Percentiles rank a stretch among this genome's conserved stretches.
Evolutionary conservation across 2,888 invertebrate genomes (phyloP).

Genomic region (Masnerella sp.): DNA sequence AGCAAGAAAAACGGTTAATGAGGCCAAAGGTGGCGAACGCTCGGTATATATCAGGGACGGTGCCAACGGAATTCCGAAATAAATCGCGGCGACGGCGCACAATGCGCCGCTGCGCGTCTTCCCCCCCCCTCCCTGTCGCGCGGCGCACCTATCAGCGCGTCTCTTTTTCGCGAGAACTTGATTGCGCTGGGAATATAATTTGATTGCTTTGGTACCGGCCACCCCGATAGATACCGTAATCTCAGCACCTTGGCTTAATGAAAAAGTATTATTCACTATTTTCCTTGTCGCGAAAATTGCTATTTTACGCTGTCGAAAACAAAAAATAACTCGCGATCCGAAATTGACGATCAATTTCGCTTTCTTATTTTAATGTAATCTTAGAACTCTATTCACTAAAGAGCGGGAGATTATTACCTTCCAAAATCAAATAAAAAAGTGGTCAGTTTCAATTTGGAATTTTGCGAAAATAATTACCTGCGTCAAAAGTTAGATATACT

Average conservation of each 20-base stretch:
- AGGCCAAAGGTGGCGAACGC: slow-evolving; percentile 47
- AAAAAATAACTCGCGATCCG: too few species aligned
- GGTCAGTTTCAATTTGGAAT: too few species aligned
- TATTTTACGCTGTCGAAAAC: slow-evolving; percentile 54
- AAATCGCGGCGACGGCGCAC: slow-evolving; percentile 59
- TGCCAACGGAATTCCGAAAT: slow-evolving; percentile 63
- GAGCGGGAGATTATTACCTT: too few species aligned
- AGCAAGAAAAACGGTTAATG: slow-evolving; percentile 54
- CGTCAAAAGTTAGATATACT: too few species aligned
- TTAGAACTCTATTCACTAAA: too few species aligned
- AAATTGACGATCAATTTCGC: too few species aligned
- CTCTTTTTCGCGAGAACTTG: slow-evolving; percentile 65
- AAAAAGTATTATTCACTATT: slow-evolving; percentile 73
- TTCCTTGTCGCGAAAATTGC: slow-evolving; percentile 63
- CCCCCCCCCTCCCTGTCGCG: slow-evolving; percentile 4
- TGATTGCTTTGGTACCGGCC: slow-evolving; percentile 70
- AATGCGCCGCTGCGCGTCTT: slow-evolving; percentile 45
- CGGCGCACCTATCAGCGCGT: slow-evolving; percentile 47
- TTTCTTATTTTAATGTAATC: too few species aligned
- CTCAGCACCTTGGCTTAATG: slow-evolving; percentile 68
- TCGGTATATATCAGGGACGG: slow-evolving; percentile 57
- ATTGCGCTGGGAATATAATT: slow-evolving; percentile 76
- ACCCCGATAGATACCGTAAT: slow-evolving; percentile 71
- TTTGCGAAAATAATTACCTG: too few species aligned
- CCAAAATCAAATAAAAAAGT: too few species aligned